Percentiles rank a stretch among this genome's conserved stretches.
phyloP scores from a whole-genome alignment of 2,113 vertebrate genomes.

The Ptyas mucosa region DNA sequence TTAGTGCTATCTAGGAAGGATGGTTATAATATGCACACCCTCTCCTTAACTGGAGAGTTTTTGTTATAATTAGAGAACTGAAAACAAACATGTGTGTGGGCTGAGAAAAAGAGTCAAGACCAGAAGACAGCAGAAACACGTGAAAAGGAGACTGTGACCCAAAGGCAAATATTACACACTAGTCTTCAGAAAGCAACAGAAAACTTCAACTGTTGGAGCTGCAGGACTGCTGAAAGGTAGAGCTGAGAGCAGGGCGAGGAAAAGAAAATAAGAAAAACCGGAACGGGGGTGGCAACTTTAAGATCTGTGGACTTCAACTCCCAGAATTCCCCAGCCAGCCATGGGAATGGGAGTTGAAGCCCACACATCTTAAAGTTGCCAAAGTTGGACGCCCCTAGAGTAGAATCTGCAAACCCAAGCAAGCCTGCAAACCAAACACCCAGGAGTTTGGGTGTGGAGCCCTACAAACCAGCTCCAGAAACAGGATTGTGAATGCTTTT shows the following conservation, averaged over 20 bases:
- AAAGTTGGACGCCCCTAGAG: neutral
- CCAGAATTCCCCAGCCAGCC: neutral
- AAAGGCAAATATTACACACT: neutral
- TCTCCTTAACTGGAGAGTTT: neutral
- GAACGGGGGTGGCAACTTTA: neutral
- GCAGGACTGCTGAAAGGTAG: neutral
- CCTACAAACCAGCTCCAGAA: neutral
- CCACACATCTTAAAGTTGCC: neutral
- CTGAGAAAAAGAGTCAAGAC: neutral
- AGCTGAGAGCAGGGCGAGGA: neutral
- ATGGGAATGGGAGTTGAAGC: neutral
- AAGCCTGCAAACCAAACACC: neutral
- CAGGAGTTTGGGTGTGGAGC: neutral
- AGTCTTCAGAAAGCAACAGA: neutral
- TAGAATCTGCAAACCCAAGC: neutral
- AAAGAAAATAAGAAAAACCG: neutral
- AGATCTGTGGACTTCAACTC: neutral
- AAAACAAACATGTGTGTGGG: neutral
- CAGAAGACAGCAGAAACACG: neutral
- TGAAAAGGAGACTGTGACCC: neutral
- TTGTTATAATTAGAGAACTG: neutral
- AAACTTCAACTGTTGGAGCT: neutral
- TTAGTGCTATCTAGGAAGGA: neutral
- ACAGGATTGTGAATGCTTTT: neutral
- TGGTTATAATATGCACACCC: neutral